phyloP scores from a whole-genome alignment of 53 echinoderm and acorn worm species.

The Stichopus horrens region DNA sequence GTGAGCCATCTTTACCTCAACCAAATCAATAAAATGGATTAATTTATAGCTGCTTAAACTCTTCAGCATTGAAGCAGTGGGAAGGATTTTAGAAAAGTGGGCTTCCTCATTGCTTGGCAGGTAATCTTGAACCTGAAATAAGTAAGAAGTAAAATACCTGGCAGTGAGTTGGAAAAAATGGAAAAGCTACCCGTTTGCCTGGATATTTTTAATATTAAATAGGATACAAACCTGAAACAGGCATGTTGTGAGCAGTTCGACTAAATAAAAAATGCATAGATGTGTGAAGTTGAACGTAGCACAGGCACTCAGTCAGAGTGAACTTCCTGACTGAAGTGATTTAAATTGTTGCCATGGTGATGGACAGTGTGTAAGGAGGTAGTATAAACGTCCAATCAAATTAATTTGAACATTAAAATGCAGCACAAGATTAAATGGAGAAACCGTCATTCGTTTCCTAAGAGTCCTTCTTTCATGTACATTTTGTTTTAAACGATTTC shows the following conservation, averaged over 20 bases:
- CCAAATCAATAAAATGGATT: too few relatives aligned
- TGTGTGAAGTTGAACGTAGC: not conserved
- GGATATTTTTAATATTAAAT: too few relatives aligned
- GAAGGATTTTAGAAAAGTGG: too few relatives aligned
- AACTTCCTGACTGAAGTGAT: slow-evolving; percentile 27
- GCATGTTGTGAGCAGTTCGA: not conserved
- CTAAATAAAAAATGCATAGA: not conserved
- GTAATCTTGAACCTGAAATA: too few relatives aligned
- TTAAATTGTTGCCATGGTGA: slow-evolving; percentile 32
- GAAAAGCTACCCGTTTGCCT: too few relatives aligned
- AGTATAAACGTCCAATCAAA: slow-evolving; percentile 9
- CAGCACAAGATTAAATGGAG: not conserved
- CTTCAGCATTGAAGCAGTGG: too few relatives aligned
- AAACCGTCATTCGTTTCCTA: not conserved
- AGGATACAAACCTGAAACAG: not conserved
- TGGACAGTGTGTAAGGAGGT: not conserved
- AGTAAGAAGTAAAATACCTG: too few relatives aligned
- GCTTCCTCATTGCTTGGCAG: too few relatives aligned
- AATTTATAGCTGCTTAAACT: too few relatives aligned
- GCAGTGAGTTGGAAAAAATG: too few relatives aligned
- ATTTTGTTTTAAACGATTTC: not conserved
- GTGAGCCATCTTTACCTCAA: too few relatives aligned
- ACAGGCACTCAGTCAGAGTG: slow-evolving; percentile 5
- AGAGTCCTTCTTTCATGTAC: not conserved
- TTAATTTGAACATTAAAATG: slow-evolving; percentile 11